phyloP scores from a whole-genome alignment of 2,888 invertebrate genomes.

The Brachypalpus laphriformis region DNA sequence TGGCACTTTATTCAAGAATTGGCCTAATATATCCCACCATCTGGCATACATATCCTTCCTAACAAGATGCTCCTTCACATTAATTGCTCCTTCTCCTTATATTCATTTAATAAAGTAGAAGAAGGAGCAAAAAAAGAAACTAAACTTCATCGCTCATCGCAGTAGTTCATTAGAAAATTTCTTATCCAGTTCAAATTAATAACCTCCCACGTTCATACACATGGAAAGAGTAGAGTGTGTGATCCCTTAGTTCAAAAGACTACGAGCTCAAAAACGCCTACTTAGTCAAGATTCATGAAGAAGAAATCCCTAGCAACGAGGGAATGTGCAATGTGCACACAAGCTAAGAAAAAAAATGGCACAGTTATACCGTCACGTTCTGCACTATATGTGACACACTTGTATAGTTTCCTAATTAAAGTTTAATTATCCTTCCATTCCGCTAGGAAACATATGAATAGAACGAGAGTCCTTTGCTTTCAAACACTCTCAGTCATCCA shows the following conservation, averaged over 20 bases:
- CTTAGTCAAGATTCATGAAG: constrained; percentile 32
- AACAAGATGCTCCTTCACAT: constrained; percentile 50
- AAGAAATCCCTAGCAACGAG: constrained; percentile 7
- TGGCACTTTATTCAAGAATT: constrained; percentile 15
- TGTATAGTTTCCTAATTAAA: constrained; percentile 74
- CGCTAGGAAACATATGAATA: constrained; percentile 66
- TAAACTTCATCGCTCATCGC: constrained; percentile 20
- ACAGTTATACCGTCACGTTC: constrained; percentile 67
- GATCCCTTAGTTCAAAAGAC: constrained; percentile 62
- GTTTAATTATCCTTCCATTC: constrained; percentile 74
- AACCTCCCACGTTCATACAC: constrained; percentile 43
- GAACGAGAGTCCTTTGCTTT: constrained; percentile 64
- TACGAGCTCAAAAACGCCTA: constrained; percentile 37
- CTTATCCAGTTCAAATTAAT: constrained; percentile 70
- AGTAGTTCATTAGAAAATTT: constrained; percentile 69
- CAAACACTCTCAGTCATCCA: constrained; percentile 72
- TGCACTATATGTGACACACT: constrained; percentile 69
- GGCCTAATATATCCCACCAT: constrained; percentile 42
- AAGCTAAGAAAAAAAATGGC: constrained; percentile 34
- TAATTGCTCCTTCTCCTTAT: constrained; percentile 40
- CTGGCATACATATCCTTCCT: constrained; percentile 21
- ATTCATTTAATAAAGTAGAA: constrained; percentile 51
- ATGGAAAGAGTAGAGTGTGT: constrained; percentile 11
- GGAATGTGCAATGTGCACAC: constrained; percentile 52
- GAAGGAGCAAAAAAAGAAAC: not conserved